Conservation (phyloP, 2,888 invertebrate species). For the Sphaerophoria taeniata region DNA sequence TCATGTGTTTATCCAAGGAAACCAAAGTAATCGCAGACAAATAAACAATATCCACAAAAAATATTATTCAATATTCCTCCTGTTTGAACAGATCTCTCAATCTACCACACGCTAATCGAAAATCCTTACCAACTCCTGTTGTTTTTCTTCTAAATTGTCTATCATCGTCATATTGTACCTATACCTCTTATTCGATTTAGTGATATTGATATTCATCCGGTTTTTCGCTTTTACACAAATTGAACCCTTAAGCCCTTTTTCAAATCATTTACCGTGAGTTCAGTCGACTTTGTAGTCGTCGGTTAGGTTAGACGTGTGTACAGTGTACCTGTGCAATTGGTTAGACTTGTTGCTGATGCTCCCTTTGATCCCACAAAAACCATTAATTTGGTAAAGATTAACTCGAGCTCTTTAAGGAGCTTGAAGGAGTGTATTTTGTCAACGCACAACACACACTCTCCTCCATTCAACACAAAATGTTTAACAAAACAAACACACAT, state of each 20-base stretch:
- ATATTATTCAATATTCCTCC: conserved; percentile 6
- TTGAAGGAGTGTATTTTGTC: not conserved
- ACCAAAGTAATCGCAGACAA: no score
- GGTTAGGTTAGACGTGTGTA: not conserved
- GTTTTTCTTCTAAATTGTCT: not conserved
- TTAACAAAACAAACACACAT: no score
- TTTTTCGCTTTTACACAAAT: conserved; percentile 6
- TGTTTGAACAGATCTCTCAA: not conserved
- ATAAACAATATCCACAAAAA: not conserved
- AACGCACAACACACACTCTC: not conserved
- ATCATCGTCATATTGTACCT: not conserved
- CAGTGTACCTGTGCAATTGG: not conserved
- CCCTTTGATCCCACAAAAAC: conserved; percentile 51
- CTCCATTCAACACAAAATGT: not conserved
- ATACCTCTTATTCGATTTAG: conserved; percentile 1
- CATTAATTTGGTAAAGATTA: conserved; percentile 59
- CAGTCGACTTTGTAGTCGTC: not conserved
- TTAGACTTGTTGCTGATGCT: conserved; percentile 42
- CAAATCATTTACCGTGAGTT: conserved; percentile 38
- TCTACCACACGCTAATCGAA: not conserved
- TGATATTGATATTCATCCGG: conserved; percentile 51
- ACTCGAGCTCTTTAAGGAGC: not conserved
- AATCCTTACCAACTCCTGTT: not conserved
- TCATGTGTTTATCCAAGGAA: no score
- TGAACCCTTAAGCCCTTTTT: conserved; percentile 24